Evolutionary conservation across 2,888 invertebrate genomes (phyloP).

Genomic region (Drosophila prostipennis): DNA sequence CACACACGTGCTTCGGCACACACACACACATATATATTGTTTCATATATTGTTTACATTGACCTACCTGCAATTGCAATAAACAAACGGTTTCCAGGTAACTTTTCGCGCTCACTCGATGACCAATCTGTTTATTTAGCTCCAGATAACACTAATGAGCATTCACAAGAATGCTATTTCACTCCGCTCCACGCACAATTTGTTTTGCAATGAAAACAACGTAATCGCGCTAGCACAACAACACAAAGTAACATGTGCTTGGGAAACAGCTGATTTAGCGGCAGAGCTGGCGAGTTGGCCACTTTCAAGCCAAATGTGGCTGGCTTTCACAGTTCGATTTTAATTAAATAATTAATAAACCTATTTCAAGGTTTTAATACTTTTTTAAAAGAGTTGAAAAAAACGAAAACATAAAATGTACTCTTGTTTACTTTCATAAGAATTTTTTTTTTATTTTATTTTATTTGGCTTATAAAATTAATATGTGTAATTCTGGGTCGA

Average conservation of each 20-base stretch:
- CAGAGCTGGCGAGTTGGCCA: neutral
- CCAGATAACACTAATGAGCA: neutral
- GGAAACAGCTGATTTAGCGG: slow-evolving; percentile 8
- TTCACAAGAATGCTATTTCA: neutral
- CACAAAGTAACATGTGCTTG: slow-evolving; percentile 19
- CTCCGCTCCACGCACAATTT: neutral
- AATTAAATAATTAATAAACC: no score
- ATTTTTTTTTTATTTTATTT: no score
- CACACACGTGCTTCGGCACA: neutral
- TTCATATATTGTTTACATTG: no score
- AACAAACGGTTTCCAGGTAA: neutral
- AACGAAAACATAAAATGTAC: no score
- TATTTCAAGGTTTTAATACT: no score
- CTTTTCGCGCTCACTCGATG: neutral
- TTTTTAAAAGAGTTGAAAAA: no score
- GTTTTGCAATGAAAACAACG: slow-evolving; percentile 11
- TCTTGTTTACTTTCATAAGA: no score
- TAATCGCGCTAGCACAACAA: slow-evolving; percentile 9
- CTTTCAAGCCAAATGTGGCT: slow-evolving; percentile 1
- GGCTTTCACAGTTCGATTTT: neutral
- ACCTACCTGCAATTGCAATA: neutral
- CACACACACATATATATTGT: neutral
- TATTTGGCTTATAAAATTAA: no score
- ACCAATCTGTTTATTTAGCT: neutral
- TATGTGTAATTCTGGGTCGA: no score